Percentiles rank a stretch among this genome's conserved stretches.
These are phyloP conservation scores for Neocloeon triangulifer DNA, from an alignment of 1,140 invertebrate genomes.

Conservation along the genomic window DNA sequence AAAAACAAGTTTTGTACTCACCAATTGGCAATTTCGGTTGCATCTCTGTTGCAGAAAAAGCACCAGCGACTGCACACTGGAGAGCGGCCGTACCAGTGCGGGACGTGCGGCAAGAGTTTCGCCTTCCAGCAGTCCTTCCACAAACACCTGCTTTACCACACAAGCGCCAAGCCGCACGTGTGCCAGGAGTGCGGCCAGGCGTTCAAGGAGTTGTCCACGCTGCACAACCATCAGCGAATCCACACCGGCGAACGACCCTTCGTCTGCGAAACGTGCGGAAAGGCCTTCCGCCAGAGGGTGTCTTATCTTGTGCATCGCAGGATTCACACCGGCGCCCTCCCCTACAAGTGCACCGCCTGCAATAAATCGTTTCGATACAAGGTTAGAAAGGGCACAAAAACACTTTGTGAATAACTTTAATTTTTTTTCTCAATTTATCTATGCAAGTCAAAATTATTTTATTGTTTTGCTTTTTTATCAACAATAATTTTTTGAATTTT, in stretches of 20 bases:
- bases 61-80: slow-evolving; percentile 64
- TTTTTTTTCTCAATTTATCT: slow-evolving; percentile 5
- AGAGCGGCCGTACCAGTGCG: slow-evolving; percentile 69
- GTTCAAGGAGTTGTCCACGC: slow-evolving; percentile 70
- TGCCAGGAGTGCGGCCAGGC: slow-evolving; percentile 56
- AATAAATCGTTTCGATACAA: slow-evolving; percentile 67
- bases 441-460: neutral
- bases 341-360: slow-evolving; percentile 58
- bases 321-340: slow-evolving; percentile 63
- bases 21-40: too few species aligned
- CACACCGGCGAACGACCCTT: slow-evolving; percentile 80
- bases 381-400: too few species aligned
- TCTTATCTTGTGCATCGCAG: slow-evolving; percentile 64
- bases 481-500: slow-evolving; percentile 3
- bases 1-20: too few species aligned
- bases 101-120: slow-evolving; percentile 67
- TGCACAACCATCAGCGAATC: slow-evolving; percentile 72
- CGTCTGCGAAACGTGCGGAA: slow-evolving; percentile 72
- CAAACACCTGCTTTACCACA: slow-evolving; percentile 60
- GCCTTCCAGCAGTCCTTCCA: slow-evolving; percentile 82
- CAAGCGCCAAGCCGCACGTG: slow-evolving; percentile 60
- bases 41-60: too few species aligned
- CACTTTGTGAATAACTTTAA: too few species aligned
- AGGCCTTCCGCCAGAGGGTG: slow-evolving; percentile 64
- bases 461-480: slow-evolving; percentile 1